These are phyloP conservation scores for Dasysyrphus albostriatus DNA, from an alignment of 2,888 invertebrate genomes.

Conservation along the genomic window DNA sequence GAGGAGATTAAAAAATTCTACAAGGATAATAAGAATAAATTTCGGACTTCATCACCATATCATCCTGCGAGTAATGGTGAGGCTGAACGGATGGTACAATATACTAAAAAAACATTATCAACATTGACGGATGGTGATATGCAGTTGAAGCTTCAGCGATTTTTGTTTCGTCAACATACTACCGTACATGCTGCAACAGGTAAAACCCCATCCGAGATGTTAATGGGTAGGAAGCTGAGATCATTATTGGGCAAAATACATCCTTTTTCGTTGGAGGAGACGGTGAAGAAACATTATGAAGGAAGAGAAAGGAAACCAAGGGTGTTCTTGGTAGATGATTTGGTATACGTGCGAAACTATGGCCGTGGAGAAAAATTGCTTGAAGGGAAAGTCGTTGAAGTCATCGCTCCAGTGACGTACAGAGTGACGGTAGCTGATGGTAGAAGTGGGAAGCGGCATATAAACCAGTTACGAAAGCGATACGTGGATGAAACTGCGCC, in stretches of 20 bases:
- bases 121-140: conserved; percentile 4
- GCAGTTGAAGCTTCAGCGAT: neutral
- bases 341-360: neutral
- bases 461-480: neutral
- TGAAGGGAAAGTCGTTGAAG: neutral
- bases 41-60: neutral
- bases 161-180: conserved; percentile 9
- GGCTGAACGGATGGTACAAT: neutral
- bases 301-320: neutral
- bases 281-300: neutral
- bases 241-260: neutral
- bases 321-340: neutral
- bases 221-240: conserved; percentile 9
- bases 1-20: neutral
- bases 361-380: neutral
- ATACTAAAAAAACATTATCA: neutral
- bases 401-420: conserved; percentile 6
- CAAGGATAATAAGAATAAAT: neutral
- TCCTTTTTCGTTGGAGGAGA: neutral
- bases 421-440: neutral
- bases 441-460: neutral
- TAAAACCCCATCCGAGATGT: neutral
- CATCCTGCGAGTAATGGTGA: conserved; percentile 1
- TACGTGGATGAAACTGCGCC: neutral
- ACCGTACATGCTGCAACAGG: neutral